Evolutionary conservation across 2,797 vertebrate genomes (phyloP).

Genomic region (Sebastes ruberrimus): DNA sequence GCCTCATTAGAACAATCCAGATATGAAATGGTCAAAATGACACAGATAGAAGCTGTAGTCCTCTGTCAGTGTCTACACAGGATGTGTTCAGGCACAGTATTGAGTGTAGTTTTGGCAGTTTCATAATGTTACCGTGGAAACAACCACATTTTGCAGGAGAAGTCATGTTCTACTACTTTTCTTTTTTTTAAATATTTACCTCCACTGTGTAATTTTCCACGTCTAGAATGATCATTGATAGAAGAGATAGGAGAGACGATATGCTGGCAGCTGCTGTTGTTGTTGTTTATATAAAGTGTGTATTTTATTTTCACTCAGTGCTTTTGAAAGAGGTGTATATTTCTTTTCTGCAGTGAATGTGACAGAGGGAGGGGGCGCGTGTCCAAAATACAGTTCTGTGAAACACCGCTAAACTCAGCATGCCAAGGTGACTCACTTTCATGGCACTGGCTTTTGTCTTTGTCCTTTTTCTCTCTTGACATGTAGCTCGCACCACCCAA

Average conservation of each 20-base stretch:
- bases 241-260: neutral
- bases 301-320: neutral
- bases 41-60: neutral
- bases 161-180: neutral
- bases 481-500: neutral
- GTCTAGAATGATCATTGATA: neutral
- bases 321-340: neutral
- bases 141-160: neutral
- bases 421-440: conserved; percentile 31
- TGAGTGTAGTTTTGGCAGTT: neutral
- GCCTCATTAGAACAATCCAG: neutral
- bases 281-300: neutral
- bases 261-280: neutral
- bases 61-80: neutral
- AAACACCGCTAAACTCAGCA: neutral
- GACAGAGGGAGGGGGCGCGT: neutral
- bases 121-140: neutral
- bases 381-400: neutral
- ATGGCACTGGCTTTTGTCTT: conserved; percentile 17
- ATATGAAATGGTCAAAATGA: neutral
- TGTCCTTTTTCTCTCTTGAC: neutral
- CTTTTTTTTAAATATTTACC: neutral
- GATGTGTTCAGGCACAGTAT: neutral
- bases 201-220: neutral
- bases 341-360: neutral